Base-by-base conservation (phyloP, 2,797 vertebrate species). In the Nasua narica region DNA sequence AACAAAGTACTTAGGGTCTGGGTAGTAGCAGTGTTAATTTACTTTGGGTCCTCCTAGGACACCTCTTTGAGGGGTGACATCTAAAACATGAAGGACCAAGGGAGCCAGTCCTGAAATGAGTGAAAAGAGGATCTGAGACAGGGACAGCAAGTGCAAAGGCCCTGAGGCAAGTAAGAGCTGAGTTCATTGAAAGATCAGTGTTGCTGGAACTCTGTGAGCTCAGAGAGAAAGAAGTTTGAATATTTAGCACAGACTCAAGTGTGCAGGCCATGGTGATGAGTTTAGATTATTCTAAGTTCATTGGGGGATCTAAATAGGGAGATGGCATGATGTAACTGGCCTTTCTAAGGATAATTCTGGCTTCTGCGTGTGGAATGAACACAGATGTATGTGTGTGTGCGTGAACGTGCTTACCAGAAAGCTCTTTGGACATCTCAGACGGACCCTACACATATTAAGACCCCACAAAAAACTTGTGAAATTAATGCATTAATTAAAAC, bases 401-500 rank as follows among this genome's bases (percentile, higher is more conserved):
- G 35, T 50, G 37, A 35, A 7, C 10, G 5, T 2, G 5, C 15
- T 90, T 11, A 7, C 16, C 69, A 81, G 52, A 35, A 97, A 82
- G 58, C 19, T 92, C 86, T 72, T 48, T 19, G 43, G 78, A 92
- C 54, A 82, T 18, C 46, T 88, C 37, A n/a, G 13, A 3, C 9
- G 32, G 29, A 56, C 32, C 16, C 27, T 23, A 9, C 5, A 1
- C n/a, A 2, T 46, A 43, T 23, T 46, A 69, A 48, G 12, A 14
- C 29, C 35, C 70, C 67, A 77, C 7, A 43, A 74, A 56, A 90
- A 94, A 54, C 72, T 56, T 7, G 29, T 89, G 83, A 91, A 78
- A 50, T 72, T 37, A 89, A 81, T 43, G 52, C 65, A 48, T 60
- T 62, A 37, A 67, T 87, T 94, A 78, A 96, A 69, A 96, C 62